phyloP scores from a whole-genome alignment of 2,113 vertebrate species.

The Entelurus aequoreus region DNA sequence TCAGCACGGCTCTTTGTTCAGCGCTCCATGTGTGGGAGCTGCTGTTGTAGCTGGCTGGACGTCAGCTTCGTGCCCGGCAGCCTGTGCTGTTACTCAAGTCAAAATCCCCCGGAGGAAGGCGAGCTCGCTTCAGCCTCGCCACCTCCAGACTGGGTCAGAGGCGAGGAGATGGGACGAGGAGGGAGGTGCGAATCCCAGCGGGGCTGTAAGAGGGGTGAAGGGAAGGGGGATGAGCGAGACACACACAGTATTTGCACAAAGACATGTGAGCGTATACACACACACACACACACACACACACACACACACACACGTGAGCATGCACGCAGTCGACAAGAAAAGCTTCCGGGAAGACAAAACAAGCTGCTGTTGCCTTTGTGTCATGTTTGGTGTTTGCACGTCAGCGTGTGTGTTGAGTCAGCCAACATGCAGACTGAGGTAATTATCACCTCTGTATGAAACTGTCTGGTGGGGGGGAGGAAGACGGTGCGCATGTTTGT shows the following conservation, averaged over 20 bases:
- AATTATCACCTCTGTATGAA: constrained; percentile 65
- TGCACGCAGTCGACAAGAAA: constrained; percentile 40
- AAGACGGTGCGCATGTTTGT: constrained; percentile 15
- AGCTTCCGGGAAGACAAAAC: constrained; percentile 47
- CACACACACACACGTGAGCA: constrained; percentile 14
- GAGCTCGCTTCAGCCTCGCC: constrained; percentile 38
- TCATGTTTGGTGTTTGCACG: constrained; percentile 12
- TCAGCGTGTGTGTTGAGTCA: constrained; percentile 38
- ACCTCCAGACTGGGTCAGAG: constrained; percentile 56
- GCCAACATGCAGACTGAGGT: constrained; percentile 43
- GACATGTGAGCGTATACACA: constrained; percentile 23
- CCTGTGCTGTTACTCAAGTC: constrained; percentile 42
- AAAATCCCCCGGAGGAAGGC: constrained; percentile 37
- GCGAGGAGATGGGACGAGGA: constrained; percentile 44
- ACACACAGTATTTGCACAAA: background rate
- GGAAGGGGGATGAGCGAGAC: constrained; percentile 12
- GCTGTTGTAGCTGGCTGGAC: constrained; percentile 43
- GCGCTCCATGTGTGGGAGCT: constrained; percentile 39
- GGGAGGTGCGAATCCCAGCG: constrained; percentile 48
- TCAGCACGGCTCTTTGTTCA: constrained; percentile 46
- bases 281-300: constrained; percentile 22
- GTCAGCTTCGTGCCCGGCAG: constrained; percentile 45
- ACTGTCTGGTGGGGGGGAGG: constrained; percentile 36
- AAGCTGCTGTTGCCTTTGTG: constrained; percentile 40
- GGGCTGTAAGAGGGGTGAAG: constrained; percentile 7